Evolutionary conservation across 2,797 vertebrate species (phyloP), one percentile per base, ranked within the genome.

Genomic region (Poliocrania exsul): DNA sequence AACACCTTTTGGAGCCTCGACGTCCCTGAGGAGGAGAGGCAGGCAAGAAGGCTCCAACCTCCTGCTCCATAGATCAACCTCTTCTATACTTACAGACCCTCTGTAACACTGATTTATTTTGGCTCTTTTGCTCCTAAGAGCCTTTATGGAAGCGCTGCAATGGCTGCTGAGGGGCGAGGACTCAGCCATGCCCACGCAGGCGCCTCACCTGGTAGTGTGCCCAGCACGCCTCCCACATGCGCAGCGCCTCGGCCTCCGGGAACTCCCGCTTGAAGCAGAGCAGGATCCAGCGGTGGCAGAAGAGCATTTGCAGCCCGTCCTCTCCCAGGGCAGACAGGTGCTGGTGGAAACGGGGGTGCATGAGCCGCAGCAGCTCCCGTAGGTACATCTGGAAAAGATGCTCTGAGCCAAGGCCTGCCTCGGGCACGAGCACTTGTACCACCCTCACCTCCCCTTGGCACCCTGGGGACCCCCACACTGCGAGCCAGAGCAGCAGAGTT

Each of bases 151-250:
- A 17, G 15, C 0, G 0, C 44, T 14, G 60, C 24, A 13, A 1
- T 0, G 9, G 33, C 25, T 31, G 51, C 50, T 1, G 61, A 37
- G 64, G 21, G 24, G 11, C 1, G 26, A 67, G 67, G 35, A 2
- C 13, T 7, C 20, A 17, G 73, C 57, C 13, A 1, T 6, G 2
- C 19, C 37, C 0, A 4, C 0, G 20, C 81, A 24, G 64, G 16
- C 20, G 26, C 25, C 96, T 95, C 29, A 99, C 99, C 99, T 99
- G 99, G 91, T 99, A 99, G 97, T 99, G 99, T 24, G 99, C 99
- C 99, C 99, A 99, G 98, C 99, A 99, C 9, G 99, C 99, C 81
- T 99, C 99, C 99, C 99, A 99, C 98, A 99, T 99, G 62, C 99
- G 98, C 97, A 99, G 95, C 0, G 99, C 99, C 96, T 99, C 99